Base-by-base conservation (phyloP, 2,888 invertebrate species). In the Cylloceria caligata region DNA sequence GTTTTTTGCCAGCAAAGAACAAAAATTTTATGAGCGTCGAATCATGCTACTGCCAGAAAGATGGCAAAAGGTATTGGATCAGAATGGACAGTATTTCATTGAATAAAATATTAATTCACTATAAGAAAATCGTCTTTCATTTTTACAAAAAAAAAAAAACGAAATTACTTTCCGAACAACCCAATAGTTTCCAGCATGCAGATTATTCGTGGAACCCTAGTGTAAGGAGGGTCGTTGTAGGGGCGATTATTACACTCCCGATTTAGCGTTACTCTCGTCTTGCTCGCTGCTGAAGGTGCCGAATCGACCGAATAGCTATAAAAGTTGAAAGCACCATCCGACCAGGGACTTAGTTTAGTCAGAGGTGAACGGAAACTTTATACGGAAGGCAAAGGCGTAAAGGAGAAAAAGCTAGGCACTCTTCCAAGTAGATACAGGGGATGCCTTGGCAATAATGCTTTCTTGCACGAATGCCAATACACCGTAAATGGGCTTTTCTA, bases 261-360 rank as follows among this genome's bases (percentile, higher is more conserved):
- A 13, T n/a, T 55, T 27, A 24, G 55, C 27, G 21, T 55, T 34
- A 16, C 13, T 67, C 45, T 65, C 39, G n/a, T 74, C 55, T 42
- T 45, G 21, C 34, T 42, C 52, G 34, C 45, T 45, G 57, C 13
- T 24, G 67, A 45, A 45, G 57, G 55, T 45, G 21, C 24, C 39
- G 49, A 65, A n/a, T 65, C 65, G 65, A 64, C 45, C n/a, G 34
- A 16, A 34, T 47, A 30, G 9, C 9, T 55, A 11, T 68, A 52
- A 42, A 55, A 36, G 64, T 19, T 27, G 52, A 74, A 65, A 55
- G 30, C 11, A 42, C 42, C 65, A 9, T 55, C 55, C 0, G 24
- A 3, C 55, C 13, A 27, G 27, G 27, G 55, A 5, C n/a, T 55
- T 24, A 6, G 11, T 30, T 13, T 55, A 30, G 55, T 13, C n/a